Percentiles rank a stretch among this genome's conserved stretches.
Evolutionary conservation across 2,797 vertebrate genomes (phyloP).

Genomic region (Poecilia gillii): DNA sequence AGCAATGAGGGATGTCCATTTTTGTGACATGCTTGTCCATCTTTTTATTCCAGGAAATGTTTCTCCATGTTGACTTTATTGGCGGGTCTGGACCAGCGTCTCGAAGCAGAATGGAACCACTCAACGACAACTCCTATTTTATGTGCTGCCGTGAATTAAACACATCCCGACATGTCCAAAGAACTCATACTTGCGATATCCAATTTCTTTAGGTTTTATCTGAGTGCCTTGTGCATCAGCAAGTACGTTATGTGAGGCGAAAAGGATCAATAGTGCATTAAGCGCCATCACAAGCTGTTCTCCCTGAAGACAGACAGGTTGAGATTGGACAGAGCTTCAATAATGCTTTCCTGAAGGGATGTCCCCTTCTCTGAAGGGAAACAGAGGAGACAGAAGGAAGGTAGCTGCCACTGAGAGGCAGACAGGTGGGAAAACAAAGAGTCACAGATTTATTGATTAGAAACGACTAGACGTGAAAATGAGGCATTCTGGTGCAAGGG

Average conservation of each 20-base stretch:
- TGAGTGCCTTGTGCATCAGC: slow-evolving; percentile 48
- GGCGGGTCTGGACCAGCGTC: not conserved
- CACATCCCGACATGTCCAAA: not conserved
- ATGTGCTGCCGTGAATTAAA: not conserved
- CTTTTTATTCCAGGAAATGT: not conserved
- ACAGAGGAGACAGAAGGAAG: slow-evolving; percentile 39
- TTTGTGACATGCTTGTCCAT: not conserved
- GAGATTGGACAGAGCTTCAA: slow-evolving; percentile 44
- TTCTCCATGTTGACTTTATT: not conserved
- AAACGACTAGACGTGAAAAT: slow-evolving; percentile 13
- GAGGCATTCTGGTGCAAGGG: slow-evolving; percentile 17
- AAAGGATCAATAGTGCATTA: slow-evolving; percentile 81
- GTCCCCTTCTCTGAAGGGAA: slow-evolving; percentile 32
- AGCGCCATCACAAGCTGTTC: slow-evolving; percentile 74
- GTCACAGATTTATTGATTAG: slow-evolving; percentile 54
- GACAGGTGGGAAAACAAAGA: slow-evolving; percentile 39
- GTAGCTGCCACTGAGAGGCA: slow-evolving; percentile 49
- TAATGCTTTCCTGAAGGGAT: slow-evolving; percentile 46
- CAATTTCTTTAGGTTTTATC: slow-evolving; percentile 10
- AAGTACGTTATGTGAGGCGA: slow-evolving; percentile 69
- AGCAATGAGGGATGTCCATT: not conserved
- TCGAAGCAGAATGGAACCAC: not conserved
- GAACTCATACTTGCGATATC: not conserved
- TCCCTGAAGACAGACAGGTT: slow-evolving; percentile 60
- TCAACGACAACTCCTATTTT: not conserved